phyloP scores from a whole-genome alignment of 2,888 invertebrate species.

The Phyllotreta striolata region DNA sequence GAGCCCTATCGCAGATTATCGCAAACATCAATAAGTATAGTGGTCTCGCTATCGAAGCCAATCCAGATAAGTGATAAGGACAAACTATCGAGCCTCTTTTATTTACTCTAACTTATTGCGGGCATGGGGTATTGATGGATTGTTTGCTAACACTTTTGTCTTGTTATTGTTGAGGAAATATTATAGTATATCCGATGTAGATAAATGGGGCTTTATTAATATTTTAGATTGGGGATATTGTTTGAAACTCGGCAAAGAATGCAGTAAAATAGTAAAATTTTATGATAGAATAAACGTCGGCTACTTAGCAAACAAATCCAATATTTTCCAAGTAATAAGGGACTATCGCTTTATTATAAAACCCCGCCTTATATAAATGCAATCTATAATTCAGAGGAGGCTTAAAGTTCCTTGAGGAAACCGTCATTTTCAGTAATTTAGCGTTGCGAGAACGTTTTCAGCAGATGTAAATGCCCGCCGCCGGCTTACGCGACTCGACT shows the following conservation, averaged over 20 bases:
- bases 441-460: constrained; percentile 25
- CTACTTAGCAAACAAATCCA: too few species aligned
- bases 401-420: constrained; percentile 13
- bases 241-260: too few species aligned
- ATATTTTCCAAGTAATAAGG: too few species aligned
- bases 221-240: too few species aligned
- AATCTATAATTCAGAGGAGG: constrained; percentile 12
- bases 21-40: constrained; percentile 30
- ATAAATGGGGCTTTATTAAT: too few species aligned
- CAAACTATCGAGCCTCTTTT: constrained; percentile 36
- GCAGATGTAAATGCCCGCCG: constrained; percentile 28
- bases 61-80: constrained; percentile 41
- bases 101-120: constrained; percentile 36
- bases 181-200: neutral
- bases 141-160: constrained; percentile 19
- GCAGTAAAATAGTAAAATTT: too few species aligned
- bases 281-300: too few species aligned
- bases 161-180: constrained; percentile 14
- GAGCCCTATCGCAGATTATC: constrained; percentile 9
- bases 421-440: constrained; percentile 26
- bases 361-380: neutral
- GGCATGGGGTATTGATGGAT: constrained; percentile 35
- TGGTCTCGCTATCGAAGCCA: constrained; percentile 35
- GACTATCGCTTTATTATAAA: too few species aligned
- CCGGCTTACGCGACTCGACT: constrained; percentile 27